Percentiles rank a stretch among this genome's conserved stretches.
These are phyloP conservation scores for Podarcis muralis DNA, from an alignment of 2,113 vertebrate genomes.

Conservation along the genomic window DNA sequence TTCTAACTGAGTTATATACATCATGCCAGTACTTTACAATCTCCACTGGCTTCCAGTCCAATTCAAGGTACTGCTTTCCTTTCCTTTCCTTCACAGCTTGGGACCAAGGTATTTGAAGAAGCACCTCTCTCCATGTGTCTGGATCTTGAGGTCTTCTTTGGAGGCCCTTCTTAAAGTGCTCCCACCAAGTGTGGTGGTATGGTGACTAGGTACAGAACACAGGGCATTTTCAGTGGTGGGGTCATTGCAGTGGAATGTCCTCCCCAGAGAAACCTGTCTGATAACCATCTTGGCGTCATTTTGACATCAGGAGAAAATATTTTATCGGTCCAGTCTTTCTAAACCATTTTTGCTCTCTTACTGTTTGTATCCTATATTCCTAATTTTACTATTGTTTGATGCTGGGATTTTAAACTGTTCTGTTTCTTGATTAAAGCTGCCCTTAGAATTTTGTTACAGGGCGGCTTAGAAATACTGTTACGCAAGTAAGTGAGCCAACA, in stretches of 20 bases:
- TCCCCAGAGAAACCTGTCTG: not conserved
- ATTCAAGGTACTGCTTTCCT: not conserved
- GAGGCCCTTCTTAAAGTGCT: not conserved
- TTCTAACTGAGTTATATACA: not conserved
- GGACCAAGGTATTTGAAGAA: not conserved
- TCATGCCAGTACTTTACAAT: not conserved
- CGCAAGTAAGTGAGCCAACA: not conserved
- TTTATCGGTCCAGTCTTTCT: not conserved
- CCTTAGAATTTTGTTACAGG: not conserved
- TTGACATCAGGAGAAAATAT: not conserved
- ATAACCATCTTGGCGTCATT: not conserved
- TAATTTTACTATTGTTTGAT: not conserved
- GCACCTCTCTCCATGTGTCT: not conserved
- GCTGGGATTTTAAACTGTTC: not conserved
- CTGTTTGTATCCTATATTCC: not conserved
- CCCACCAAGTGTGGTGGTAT: not conserved
- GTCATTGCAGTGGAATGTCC: not conserved
- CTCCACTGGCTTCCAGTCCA: not conserved
- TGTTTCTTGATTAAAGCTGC: not conserved
- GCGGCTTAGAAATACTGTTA: not conserved
- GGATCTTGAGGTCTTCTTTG: not conserved
- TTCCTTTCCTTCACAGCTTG: not conserved
- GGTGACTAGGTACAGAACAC: not conserved
- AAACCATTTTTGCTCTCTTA: not conserved
- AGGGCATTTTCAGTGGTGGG: no score